Conservation (phyloP, 2,797 vertebrate genomes). For the Bucorvus abyssinicus region DNA sequence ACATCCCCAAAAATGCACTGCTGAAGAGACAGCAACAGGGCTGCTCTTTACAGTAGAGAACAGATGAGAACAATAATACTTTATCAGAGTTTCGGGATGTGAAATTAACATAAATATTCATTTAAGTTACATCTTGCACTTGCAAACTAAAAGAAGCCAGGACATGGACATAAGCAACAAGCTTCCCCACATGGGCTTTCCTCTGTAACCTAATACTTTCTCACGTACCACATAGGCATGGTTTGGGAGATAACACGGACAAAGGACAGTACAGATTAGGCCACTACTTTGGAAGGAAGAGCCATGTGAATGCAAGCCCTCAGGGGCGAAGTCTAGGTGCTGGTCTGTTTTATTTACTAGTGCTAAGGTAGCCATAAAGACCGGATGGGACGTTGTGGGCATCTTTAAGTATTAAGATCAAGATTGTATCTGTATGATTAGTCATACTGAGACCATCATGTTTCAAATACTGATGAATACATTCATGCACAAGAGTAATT, state of each 20-base stretch:
- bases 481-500: slow-evolving; percentile 40
- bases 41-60: background rate
- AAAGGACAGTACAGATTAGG: background rate
- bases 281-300: background rate
- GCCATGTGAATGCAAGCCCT: background rate
- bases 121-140: background rate
- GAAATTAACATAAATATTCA: background rate
- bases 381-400: background rate
- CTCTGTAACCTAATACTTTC: background rate
- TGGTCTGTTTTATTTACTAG: background rate
- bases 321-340: background rate
- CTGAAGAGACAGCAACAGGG: background rate
- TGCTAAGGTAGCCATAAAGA: background rate
- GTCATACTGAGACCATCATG: background rate
- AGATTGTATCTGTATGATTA: slow-evolving; percentile 38
- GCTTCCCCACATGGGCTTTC: background rate
- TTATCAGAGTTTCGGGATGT: background rate
- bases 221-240: background rate
- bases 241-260: background rate
- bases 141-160: background rate
- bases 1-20: background rate
- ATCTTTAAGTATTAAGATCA: background rate
- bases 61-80: background rate
- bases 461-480: slow-evolving; percentile 37
- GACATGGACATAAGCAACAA: background rate